Evolutionary conservation across 35 echinoderm and acorn worm species (phyloP).

Genomic region (Apostichopus japonicus): DNA sequence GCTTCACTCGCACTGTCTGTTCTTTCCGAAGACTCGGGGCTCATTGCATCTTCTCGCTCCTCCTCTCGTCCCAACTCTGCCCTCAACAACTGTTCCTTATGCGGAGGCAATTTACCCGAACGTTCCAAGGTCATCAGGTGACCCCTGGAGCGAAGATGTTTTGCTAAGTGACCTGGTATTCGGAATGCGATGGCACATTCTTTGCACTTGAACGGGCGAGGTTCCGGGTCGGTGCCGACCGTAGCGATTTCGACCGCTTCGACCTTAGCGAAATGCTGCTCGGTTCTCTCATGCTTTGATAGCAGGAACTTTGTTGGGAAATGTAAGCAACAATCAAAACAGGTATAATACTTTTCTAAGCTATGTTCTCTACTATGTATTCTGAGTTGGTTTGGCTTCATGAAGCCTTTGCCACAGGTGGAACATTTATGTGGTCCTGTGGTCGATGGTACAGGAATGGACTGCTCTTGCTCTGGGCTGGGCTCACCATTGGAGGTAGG

Average conservation of each 20-base stretch:
- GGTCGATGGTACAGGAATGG: conserved; percentile 47
- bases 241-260: conserved; percentile 94
- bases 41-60: conserved; percentile 46
- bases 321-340: conserved; percentile 81
- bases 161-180: conserved; percentile 96
- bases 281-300: conserved; percentile 93
- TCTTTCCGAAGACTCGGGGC: conserved; percentile 83
- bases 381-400: conserved; percentile 92
- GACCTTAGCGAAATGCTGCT: conserved; percentile 87
- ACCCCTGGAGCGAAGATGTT: conserved; percentile 88
- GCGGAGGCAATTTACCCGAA: conserved; percentile 71
- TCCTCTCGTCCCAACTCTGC: conserved; percentile 44
- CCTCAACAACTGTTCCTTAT: conserved; percentile 61
- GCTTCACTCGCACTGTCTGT: conserved; percentile 90
- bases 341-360: conserved; percentile 74
- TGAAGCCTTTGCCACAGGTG: conserved; percentile 81
- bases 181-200: conserved; percentile 95
- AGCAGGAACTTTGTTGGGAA: conserved; percentile 80
- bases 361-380: conserved; percentile 87
- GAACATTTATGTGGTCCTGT: conserved; percentile 83
- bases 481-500: background rate
- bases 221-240: conserved; percentile 71
- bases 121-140: conserved; percentile 91
- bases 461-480: conserved; percentile 22
- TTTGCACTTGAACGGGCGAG: conserved; percentile 97